Percentiles rank a stretch among this genome's conserved stretches.
phyloP scores from a whole-genome alignment of 2,888 invertebrate genomes.

The Tillus elongatus region DNA sequence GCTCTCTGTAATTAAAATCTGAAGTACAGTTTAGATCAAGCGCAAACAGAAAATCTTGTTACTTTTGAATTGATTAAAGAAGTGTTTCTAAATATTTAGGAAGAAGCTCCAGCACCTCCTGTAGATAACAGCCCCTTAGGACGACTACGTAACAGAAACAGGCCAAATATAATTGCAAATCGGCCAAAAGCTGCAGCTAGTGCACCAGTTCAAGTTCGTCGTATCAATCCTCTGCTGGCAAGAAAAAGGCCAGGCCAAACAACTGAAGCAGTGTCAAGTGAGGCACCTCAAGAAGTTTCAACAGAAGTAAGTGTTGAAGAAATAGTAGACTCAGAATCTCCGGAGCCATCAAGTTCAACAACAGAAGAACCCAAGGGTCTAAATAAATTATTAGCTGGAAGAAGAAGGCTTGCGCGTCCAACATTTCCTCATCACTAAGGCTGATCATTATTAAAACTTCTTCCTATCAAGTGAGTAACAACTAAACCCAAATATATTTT shows the following conservation, averaged over 20 bases:
- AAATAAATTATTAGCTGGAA: conserved; percentile 58
- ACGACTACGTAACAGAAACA: conserved; percentile 40
- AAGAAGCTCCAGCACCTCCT: conserved; percentile 27
- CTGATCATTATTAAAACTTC: no score
- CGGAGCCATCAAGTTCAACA: conserved; percentile 29
- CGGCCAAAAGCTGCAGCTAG: conserved; percentile 44
- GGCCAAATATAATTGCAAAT: conserved; percentile 43
- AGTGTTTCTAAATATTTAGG: conserved; percentile 16
- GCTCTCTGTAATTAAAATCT: no score
- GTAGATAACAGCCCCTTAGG: conserved; percentile 36
- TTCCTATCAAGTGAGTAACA: no score
- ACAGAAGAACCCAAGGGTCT: conserved; percentile 51
- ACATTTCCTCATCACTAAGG: no score
- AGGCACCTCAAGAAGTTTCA: conserved; percentile 27
- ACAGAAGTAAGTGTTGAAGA: conserved; percentile 27
- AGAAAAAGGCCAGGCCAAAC: conserved; percentile 40
- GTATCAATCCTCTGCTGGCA: conserved; percentile 49
- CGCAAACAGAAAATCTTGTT: background rate
- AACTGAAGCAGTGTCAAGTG: conserved; percentile 33
- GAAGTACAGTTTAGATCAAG: no score
- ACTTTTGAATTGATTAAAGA: background rate
- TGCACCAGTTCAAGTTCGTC: conserved; percentile 46
- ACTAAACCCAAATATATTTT: no score
- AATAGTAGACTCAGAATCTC: conserved; percentile 23
- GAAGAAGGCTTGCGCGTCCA: conserved; percentile 61